Evolutionary conservation across 2,797 vertebrate species (phyloP).

Genomic region (Loriculus beryllinus): DNA sequence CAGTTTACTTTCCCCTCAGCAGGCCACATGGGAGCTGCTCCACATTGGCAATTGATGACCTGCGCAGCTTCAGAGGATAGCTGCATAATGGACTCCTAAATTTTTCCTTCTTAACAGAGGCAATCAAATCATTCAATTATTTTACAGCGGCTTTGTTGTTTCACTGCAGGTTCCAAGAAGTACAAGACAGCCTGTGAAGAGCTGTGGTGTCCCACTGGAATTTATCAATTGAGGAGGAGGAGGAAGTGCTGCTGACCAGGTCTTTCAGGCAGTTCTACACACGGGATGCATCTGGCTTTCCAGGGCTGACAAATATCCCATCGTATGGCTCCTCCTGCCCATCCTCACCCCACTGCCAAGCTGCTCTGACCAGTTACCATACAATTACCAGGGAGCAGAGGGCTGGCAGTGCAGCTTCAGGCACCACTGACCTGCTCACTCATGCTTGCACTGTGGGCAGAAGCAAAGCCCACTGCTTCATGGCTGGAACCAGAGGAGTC

Average conservation of each 20-base stretch:
- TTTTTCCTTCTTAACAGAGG: background rate
- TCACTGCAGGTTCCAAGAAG: background rate
- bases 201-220: rapidly evolving
- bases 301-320: background rate
- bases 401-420: background rate
- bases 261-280: background rate
- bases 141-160: constrained; percentile 16
- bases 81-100: background rate
- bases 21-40: background rate
- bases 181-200: background rate
- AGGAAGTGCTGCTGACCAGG: background rate
- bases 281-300: background rate
- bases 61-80: background rate
- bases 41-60: background rate
- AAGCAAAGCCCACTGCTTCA: background rate
- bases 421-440: background rate
- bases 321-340: background rate
- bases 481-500: rapidly evolving
- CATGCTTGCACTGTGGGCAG: background rate
- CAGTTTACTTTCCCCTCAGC: background rate
- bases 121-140: constrained; percentile 21
- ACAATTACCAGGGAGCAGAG: background rate
- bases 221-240: background rate
- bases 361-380: background rate
- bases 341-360: background rate